A percentile compares a stretch with the other conserved stretches of the same genome.
Conservation (phyloP, 2,797 vertebrate species). For the Odontamblyopus rebecca region DNA sequence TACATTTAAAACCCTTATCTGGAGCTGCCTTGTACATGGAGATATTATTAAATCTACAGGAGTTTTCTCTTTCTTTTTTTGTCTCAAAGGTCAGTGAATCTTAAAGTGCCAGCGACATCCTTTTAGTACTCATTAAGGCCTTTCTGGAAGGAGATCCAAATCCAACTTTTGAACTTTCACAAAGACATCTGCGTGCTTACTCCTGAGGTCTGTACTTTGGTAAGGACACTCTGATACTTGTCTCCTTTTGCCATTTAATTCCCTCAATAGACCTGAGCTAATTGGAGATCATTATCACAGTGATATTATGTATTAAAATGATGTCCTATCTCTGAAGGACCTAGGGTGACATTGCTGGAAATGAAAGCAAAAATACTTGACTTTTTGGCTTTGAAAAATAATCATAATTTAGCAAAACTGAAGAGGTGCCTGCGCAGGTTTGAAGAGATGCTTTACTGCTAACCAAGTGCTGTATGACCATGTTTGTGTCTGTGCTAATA, state of each 20-base stretch:
- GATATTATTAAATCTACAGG: conserved; percentile 28
- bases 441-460: not conserved
- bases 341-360: conserved; percentile 31
- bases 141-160: conserved; percentile 53
- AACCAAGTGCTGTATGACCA: not conserved
- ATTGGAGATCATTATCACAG: conserved; percentile 76
- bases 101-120: conserved; percentile 33
- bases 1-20: not conserved
- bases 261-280: conserved; percentile 71
- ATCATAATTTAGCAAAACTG: conserved; percentile 2
- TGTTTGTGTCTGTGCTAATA: too few relatives aligned
- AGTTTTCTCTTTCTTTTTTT: conserved; percentile 17
- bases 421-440: not conserved
- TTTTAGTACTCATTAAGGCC: conserved; percentile 51
- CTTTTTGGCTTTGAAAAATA: conserved; percentile 8
- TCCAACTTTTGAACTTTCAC: conserved; percentile 61
- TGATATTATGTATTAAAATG: conserved; percentile 69
- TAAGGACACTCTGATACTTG: conserved; percentile 62
- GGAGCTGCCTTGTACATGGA: not conserved
- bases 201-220: conserved; percentile 46
- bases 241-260: conserved; percentile 64
- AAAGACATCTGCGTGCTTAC: conserved; percentile 64
- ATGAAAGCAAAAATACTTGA: conserved; percentile 9
- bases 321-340: conserved; percentile 56
- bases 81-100: conserved; percentile 51